phyloP scores from a whole-genome alignment of 30 jellyfish, hydroid and myxozoan genomes.

The Turritopsis dohrnii region DNA sequence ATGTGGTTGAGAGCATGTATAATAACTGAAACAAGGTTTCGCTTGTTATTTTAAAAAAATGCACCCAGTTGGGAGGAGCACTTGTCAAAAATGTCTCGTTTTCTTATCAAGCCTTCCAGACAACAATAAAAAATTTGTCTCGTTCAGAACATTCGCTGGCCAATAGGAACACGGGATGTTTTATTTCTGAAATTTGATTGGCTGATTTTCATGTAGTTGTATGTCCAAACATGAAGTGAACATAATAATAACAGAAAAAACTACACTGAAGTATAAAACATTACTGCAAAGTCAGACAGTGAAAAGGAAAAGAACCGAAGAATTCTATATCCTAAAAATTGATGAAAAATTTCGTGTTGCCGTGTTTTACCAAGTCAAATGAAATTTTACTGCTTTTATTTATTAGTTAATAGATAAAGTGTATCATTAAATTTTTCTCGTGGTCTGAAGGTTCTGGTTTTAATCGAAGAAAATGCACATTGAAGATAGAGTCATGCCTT shows the following conservation, averaged over 20 bases:
- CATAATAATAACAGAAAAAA: constrained; percentile 29
- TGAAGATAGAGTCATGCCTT: constrained; percentile 19
- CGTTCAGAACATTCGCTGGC: constrained; percentile 59
- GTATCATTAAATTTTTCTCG: not conserved
- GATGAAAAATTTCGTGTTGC: not conserved
- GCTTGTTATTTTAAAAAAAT: constrained; percentile 25
- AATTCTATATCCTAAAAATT: not conserved
- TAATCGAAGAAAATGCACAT: not conserved
- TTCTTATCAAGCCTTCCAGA: constrained; percentile 53
- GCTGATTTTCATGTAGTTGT: constrained; percentile 86
- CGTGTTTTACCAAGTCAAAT: not conserved
- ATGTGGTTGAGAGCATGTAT: not conserved
- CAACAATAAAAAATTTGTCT: constrained; percentile 84
- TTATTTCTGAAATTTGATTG: constrained; percentile 59
- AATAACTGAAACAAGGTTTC: not conserved
- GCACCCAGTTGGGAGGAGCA: constrained; percentile 99
- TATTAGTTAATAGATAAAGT: not conserved
- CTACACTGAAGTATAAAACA: constrained; percentile 1
- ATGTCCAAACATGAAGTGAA: constrained; percentile 83
- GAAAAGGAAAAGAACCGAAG: not conserved
- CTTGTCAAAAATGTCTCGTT: constrained; percentile 88
- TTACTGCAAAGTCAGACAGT: constrained; percentile 44
- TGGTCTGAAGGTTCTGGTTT: not conserved
- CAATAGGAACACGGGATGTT: constrained; percentile 56
- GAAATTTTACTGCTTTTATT: not conserved